Base-by-base conservation (phyloP, 2,113 vertebrate species). In the Aleadryas rufinucha region DNA sequence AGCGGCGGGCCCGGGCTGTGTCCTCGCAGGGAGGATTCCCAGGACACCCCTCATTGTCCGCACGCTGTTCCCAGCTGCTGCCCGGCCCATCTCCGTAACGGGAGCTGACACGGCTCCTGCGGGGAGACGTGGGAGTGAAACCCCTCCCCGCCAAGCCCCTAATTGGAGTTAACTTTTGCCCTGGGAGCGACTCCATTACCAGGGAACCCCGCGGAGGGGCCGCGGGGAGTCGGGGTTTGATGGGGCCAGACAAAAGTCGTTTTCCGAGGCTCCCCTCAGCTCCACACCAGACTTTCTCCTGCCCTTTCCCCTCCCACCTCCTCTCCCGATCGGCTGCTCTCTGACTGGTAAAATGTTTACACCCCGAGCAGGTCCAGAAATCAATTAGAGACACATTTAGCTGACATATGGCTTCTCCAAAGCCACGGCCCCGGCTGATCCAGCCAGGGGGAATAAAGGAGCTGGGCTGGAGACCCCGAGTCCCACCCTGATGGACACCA, bases 291-390 rank as follows among this genome's bases (percentile, higher is more conserved):
- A 81, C 61, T 86, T 95, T 89, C 94, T 76, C 74, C 61, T 5
- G 1, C 52, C 82, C 86, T 78, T 82, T 87, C 41, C 22, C 78
- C 78, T 95, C 84, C 85, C 85, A 86, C 20, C 71, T 64, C 75
- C 65, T 23, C 64, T 86, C 69, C 76, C 3, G 6, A 68, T 96
- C 95, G 95, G 87, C 95, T 97, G 95, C 56, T 80, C 70, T 50
- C 70, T 78, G 96, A 78, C 93, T 97, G 94, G 96, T 95, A 97
- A 97, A 97, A 93, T 77, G 80, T 95, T 97, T 95, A 97, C 91
- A 92, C 92, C 86, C 75, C 23, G 2, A 7, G 71, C 79, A 44
- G 95, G 52, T 69, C 86, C 88, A 86, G 90, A 92, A 84, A 93
- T 90, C 92, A 95, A 95, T 93, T 89, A 95, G 70, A 70, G 78